phyloP scores from a whole-genome alignment of 1,140 invertebrate genomes.

The Leptinotarsa lineolata region DNA sequence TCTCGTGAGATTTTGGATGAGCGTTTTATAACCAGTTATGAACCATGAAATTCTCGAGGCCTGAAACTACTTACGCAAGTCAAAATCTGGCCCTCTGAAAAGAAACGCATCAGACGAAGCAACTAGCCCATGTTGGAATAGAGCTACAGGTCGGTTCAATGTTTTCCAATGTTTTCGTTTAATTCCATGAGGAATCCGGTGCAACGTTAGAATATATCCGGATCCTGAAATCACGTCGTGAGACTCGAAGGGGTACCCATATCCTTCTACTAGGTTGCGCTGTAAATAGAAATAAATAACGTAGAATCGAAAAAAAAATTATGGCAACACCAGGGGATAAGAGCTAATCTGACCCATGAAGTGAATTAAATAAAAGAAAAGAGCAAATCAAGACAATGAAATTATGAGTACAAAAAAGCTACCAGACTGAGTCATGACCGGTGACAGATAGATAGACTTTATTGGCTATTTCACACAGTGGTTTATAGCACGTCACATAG shows the following conservation, averaged over 20 bases:
- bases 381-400: background rate
- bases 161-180: slow-evolving; percentile 19
- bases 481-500: too few relatives aligned
- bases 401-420: too few relatives aligned
- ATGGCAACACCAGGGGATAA: background rate
- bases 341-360: background rate
- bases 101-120: slow-evolving; percentile 47
- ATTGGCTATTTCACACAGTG: too few relatives aligned
- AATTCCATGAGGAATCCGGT: slow-evolving; percentile 36
- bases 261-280: slow-evolving; percentile 31
- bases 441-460: too few relatives aligned
- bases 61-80: slow-evolving; percentile 50
- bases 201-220: slow-evolving; percentile 36
- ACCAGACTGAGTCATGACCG: too few relatives aligned
- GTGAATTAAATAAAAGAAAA: background rate
- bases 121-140: slow-evolving; percentile 49
- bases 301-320: background rate
- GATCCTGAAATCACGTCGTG: slow-evolving; percentile 37
- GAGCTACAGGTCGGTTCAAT: slow-evolving; percentile 31
- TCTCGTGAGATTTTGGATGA: too few relatives aligned
- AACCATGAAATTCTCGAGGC: too few relatives aligned
- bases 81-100: slow-evolving; percentile 42
- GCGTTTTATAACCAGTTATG: too few relatives aligned
- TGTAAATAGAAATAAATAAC: slow-evolving; percentile 2
- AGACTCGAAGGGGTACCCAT: slow-evolving; percentile 35